These are phyloP conservation scores for Lutraria lutraria DNA, from an alignment of 2,888 invertebrate genomes.

Conservation along the genomic window DNA sequence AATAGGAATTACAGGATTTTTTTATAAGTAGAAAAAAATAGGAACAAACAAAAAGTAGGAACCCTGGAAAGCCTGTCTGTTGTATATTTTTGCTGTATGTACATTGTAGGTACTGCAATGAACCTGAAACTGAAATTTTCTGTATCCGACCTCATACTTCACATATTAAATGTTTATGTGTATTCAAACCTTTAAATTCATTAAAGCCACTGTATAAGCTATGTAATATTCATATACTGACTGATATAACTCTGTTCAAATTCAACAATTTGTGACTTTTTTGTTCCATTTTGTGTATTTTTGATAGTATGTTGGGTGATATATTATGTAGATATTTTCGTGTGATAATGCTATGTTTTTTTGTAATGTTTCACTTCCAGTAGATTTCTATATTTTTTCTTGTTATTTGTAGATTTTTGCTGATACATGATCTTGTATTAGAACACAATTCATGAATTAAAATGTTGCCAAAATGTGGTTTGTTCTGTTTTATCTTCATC, in stretches of 20 bases:
- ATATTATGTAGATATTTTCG: not conserved
- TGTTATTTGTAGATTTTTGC: conserved; percentile 31
- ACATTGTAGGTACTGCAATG: too few relatives aligned
- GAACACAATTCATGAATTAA: conserved; percentile 23
- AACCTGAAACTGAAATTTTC: too few relatives aligned
- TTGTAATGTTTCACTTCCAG: conserved; percentile 21
- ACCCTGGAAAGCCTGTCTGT: too few relatives aligned
- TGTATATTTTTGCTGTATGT: too few relatives aligned
- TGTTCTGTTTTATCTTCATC: not conserved
- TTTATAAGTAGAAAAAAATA: too few relatives aligned
- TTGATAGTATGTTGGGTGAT: not conserved
- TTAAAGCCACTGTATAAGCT: not conserved
- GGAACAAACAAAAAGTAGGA: too few relatives aligned
- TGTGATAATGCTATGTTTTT: conserved; percentile 20
- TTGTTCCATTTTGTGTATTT: not conserved
- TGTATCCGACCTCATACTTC: too few relatives aligned
- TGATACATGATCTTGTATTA: conserved; percentile 22
- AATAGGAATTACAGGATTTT: too few relatives aligned
- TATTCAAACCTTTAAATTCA: too few relatives aligned
- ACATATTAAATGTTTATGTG: too few relatives aligned
- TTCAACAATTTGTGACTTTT: not conserved
- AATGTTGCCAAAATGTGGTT: conserved; percentile 23
- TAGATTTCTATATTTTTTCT: conserved; percentile 30
- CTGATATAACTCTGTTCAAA: not conserved
- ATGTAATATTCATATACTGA: not conserved